A percentile compares a stretch with the other conserved stretches of the same genome.
These are phyloP conservation scores for Molanna angustata DNA, from an alignment of 2,888 invertebrate species.

Conservation along the genomic window DNA sequence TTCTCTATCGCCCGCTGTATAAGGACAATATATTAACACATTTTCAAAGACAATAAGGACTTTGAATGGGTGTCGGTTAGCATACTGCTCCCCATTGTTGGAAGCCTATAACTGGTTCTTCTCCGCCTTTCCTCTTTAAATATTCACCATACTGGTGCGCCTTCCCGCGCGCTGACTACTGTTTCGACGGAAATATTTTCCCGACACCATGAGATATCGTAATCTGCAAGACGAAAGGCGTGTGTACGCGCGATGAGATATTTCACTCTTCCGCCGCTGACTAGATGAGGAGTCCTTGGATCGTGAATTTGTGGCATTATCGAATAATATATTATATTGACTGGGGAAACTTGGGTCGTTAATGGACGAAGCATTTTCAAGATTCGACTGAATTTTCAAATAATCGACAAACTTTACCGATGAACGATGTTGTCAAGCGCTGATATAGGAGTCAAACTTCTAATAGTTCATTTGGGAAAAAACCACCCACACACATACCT, in stretches of 20 bases:
- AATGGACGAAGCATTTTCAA: conserved; percentile 8
- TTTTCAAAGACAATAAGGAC: conserved; percentile 22
- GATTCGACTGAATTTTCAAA: conserved; percentile 13
- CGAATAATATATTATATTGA: conserved; percentile 11
- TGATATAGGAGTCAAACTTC: too few relatives aligned
- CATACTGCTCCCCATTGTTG: conserved; percentile 14
- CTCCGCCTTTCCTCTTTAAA: conserved; percentile 2
- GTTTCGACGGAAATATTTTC: too few relatives aligned
- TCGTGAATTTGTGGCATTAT: conserved; percentile 16
- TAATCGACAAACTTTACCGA: conserved; percentile 6
- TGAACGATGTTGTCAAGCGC: too few relatives aligned
- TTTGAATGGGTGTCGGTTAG: conserved; percentile 15
- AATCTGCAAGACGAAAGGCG: too few relatives aligned
- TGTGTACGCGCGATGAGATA: too few relatives aligned
- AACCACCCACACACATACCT: too few relatives aligned
- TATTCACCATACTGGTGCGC: too few relatives aligned
- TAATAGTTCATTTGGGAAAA: too few relatives aligned
- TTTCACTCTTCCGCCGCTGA: not conserved
- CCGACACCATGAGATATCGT: too few relatives aligned
- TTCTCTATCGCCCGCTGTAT: conserved; percentile 15
- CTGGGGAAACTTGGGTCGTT: conserved; percentile 11
- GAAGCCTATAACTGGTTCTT: not conserved
- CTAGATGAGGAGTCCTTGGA: not conserved
- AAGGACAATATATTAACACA: conserved; percentile 26
- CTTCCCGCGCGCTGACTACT: too few relatives aligned